Evolutionary conservation across 1,140 invertebrate species (phyloP).

Genomic region (Hycleus cichorii): DNA sequence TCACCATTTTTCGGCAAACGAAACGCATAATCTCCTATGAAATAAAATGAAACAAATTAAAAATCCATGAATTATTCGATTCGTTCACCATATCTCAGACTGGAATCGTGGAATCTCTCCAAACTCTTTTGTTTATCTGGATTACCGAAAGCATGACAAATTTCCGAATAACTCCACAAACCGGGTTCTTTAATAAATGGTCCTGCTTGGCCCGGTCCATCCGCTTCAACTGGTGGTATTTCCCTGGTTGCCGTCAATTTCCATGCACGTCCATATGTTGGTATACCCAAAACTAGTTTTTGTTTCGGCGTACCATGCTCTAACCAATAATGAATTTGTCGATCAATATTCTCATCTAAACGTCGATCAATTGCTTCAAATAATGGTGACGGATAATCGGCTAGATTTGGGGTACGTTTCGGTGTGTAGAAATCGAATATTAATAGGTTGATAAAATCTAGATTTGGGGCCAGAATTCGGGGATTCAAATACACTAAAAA

Average conservation of each 20-base stretch:
- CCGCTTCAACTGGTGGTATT: constrained; percentile 59
- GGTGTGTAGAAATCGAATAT: constrained; percentile 74
- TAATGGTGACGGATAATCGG: constrained; percentile 64
- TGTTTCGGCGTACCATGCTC: constrained; percentile 50
- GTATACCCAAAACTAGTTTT: constrained; percentile 78
- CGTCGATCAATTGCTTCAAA: constrained; percentile 63
- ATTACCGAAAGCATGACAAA: constrained; percentile 64
- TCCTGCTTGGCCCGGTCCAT: constrained; percentile 56
- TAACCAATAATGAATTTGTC: constrained; percentile 55
- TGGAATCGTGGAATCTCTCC: constrained; percentile 34
- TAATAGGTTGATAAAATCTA: constrained; percentile 74
- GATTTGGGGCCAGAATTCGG: constrained; percentile 57
- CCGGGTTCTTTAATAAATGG: constrained; percentile 65
- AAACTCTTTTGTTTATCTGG: constrained; percentile 45
- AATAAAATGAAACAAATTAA: background rate
- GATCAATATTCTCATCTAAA: constrained; percentile 58
- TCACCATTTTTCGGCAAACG: constrained; percentile 53
- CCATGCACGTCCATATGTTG: constrained; percentile 77
- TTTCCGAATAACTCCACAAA: constrained; percentile 72
- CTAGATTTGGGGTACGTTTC: constrained; percentile 63
- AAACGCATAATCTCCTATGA: constrained; percentile 62
- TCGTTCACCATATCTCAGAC: constrained; percentile 31
- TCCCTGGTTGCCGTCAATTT: constrained; percentile 64
- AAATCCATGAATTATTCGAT: background rate
- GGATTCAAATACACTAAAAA: constrained; percentile 71